Evolutionary conservation across 2,797 vertebrate genomes (phyloP), one percentile per base, ranked within the genome.

Genomic region (Lepus oiostolus): DNA sequence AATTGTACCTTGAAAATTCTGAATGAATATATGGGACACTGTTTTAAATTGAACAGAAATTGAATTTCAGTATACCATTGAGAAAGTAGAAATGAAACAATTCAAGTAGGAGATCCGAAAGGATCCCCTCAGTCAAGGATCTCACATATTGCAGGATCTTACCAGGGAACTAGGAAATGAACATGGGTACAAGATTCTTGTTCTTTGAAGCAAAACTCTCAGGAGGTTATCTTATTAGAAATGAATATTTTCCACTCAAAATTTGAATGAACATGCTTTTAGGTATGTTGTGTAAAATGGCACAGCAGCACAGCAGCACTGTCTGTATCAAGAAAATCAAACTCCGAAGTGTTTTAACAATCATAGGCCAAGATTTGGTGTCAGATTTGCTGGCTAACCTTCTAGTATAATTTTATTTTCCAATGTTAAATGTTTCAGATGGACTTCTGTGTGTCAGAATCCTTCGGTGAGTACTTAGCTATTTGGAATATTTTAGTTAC

Each of bases 321-420:
- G 5, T 38, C 35, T 42, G 17, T 42, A 32, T 42, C 52, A 87
- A 54, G 82, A 54, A 86, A 80, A 86, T 63, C 10, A 30, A 70
- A n/a, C 22, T 68, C 32, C 50, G 60, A 67, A 85, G 16, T 50
- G 12, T 28, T 91, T 95, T 70, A 86, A 68, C 52, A 81, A 86
- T 63, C 5, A 35, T 19, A 95, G 63, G 13, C 3, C 62, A 42
- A 32, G n/a, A 62, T 30, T 70, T 54, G 19, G 38, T 50, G 35
- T 77, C 58, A 54, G 22, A 65, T 24, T 80, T 88, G 35, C 30
- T 85, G 16, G 5, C 71, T 92, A 60, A 67, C 6, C 35, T 79
- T 77, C 24, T 52, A 16, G 52, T 32, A 5, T 67, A 74, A 88
- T 52, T 12, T 21, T 75, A 4, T 52, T 38, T 71, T 68, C 63